These are phyloP conservation scores for Dryocosmus kuriphilus DNA, from an alignment of 2,888 invertebrate species.

Conservation along the genomic window DNA sequence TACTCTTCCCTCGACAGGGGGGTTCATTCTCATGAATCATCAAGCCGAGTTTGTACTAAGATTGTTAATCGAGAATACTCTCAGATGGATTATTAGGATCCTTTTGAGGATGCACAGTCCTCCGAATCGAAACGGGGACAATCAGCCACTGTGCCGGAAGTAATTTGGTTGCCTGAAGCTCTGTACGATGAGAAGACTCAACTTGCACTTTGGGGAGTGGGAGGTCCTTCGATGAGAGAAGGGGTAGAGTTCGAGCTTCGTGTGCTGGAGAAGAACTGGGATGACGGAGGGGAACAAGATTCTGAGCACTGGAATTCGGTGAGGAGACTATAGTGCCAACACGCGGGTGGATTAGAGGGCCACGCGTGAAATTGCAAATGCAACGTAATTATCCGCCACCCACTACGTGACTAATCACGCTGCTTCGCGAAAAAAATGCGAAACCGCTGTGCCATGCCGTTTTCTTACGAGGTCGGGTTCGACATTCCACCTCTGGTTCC, in stretches of 20 bases:
- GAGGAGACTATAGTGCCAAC: not conserved
- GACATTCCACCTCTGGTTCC: constrained; percentile 51
- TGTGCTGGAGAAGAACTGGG: not conserved
- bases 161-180: constrained; percentile 48
- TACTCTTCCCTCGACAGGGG: not conserved
- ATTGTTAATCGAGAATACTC: not conserved
- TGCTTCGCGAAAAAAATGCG: constrained; percentile 64
- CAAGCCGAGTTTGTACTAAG: not conserved
- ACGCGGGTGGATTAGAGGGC: constrained; percentile 48
- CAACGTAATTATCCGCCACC: constrained; percentile 75
- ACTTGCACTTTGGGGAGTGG: not conserved
- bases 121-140: not conserved
- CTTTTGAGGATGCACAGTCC: constrained; percentile 43
- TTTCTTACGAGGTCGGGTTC: constrained; percentile 55
- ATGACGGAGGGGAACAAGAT: not conserved
- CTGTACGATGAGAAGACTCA: not conserved
- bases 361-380: constrained; percentile 76
- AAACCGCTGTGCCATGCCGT: constrained; percentile 58
- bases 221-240: not conserved
- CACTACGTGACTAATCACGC: constrained; percentile 76
- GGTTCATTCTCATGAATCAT: not conserved
- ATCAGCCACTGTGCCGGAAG: constrained; percentile 11
- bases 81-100: constrained; percentile 2
- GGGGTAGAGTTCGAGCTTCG: not conserved
- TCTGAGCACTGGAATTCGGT: not conserved